Conservation (phyloP, 2,113 vertebrate species). For the Peromyscus polionotus region DNA sequence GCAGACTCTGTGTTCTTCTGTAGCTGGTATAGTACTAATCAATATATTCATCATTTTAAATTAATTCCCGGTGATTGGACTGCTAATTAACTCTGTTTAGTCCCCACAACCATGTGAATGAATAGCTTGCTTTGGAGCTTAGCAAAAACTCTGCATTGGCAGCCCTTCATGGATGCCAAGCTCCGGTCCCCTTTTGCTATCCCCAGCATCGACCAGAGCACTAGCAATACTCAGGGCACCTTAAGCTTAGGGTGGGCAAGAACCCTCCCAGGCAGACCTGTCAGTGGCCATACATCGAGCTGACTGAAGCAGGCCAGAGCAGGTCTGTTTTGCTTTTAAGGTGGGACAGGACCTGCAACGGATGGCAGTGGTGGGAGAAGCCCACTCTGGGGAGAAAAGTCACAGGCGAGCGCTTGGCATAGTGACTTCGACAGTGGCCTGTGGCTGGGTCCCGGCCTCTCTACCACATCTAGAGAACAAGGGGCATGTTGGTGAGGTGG, state of each 20-base stretch:
- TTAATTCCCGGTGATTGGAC: background rate
- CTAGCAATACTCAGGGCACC: background rate
- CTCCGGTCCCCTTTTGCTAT: background rate
- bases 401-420: background rate
- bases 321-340: background rate
- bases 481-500: background rate
- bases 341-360: background rate
- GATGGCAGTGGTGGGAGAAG: background rate
- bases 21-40: background rate
- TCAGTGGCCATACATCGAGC: background rate
- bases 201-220: no score
- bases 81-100: background rate
- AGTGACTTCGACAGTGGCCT: background rate
- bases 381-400: background rate
- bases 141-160: background rate
- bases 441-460: background rate
- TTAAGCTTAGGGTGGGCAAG: background rate
- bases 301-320: background rate
- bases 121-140: background rate
- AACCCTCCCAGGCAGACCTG: background rate
- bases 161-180: background rate
- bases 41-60: background rate
- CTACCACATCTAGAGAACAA: background rate
- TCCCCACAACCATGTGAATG: background rate
- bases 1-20: background rate